A percentile compares a stretch with the other conserved stretches of the same genome.
These are phyloP conservation scores for Poeciliopsis presidionis DNA, from an alignment of 2,797 vertebrate species.

Conservation along the genomic window DNA sequence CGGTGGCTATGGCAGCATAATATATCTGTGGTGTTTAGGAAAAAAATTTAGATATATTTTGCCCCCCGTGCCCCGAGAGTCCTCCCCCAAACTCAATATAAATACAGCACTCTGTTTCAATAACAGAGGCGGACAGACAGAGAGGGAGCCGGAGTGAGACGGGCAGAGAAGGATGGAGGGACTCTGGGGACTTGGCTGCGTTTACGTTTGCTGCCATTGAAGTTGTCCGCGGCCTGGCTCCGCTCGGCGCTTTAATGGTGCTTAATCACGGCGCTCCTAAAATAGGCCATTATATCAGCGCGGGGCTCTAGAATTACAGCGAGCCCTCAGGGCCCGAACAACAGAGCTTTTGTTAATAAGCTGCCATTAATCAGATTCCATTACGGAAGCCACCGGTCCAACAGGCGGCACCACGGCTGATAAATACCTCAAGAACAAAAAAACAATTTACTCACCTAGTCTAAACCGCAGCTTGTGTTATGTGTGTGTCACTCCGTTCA, in stretches of 20 bases:
- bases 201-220: conserved; percentile 77
- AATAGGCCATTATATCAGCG: conserved; percentile 80
- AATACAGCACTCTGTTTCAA: conserved; percentile 64
- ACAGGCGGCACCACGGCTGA: conserved; percentile 61
- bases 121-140: conserved; percentile 52
- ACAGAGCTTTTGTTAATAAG: conserved; percentile 83
- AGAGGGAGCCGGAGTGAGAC: conserved; percentile 48
- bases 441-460: conserved; percentile 81
- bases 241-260: conserved; percentile 72
- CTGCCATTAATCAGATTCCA: conserved; percentile 79
- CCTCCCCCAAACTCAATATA: conserved; percentile 55
- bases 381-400: conserved; percentile 75
- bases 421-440: conserved; percentile 78
- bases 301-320: conserved; percentile 72
- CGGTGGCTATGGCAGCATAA: conserved; percentile 37
- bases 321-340: conserved; percentile 73
- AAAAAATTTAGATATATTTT: conserved; percentile 53
- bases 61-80: conserved; percentile 32
- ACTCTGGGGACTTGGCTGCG: conserved; percentile 67
- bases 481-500: conserved; percentile 15
- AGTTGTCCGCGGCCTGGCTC: conserved; percentile 72
- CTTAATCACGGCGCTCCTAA: conserved; percentile 82
- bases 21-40: conserved; percentile 46
- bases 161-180: conserved; percentile 67
- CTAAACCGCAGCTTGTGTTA: conserved; percentile 65